Evolutionary conservation across 1,140 invertebrate species (phyloP).

Genomic region (Cepaea nemoralis): DNA sequence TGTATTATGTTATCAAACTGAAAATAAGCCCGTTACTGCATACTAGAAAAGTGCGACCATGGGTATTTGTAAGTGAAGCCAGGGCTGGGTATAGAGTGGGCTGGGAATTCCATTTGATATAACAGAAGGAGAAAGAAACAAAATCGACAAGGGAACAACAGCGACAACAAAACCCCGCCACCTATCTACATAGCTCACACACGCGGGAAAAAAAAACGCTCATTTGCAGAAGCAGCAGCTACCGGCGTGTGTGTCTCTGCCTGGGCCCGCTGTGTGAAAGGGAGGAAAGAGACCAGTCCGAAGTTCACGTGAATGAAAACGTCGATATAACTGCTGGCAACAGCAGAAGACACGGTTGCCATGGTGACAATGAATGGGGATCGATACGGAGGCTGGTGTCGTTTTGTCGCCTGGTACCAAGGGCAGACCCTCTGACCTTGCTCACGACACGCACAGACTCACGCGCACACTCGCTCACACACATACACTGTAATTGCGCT

Average conservation of each 20-base stretch:
- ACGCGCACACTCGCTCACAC: too few relatives aligned
- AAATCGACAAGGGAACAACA: neutral
- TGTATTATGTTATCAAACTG: too few relatives aligned
- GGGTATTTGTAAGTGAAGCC: too few relatives aligned
- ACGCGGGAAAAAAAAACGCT: neutral
- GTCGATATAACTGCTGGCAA: slow-evolving; percentile 26
- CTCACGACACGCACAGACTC: neutral
- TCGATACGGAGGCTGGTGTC: slow-evolving; percentile 25
- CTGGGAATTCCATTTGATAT: neutral
- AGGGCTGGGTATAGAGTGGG: too few relatives aligned
- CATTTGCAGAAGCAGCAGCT: neutral
- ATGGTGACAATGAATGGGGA: slow-evolving; percentile 44
- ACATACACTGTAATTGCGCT: too few relatives aligned
- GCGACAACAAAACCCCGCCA: neutral
- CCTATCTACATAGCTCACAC: neutral
- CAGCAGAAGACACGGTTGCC: slow-evolving; percentile 41
- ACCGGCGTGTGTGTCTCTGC: neutral
- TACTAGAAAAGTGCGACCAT: too few relatives aligned
- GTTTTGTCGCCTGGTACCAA: slow-evolving; percentile 31
- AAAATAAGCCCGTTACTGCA: too few relatives aligned
- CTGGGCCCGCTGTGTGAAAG: neutral
- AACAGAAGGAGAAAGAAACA: too few relatives aligned
- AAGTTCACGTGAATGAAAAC: slow-evolving; percentile 27
- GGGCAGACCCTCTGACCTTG: slow-evolving; percentile 8
- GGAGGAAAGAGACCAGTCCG: slow-evolving; percentile 6